These are phyloP conservation scores for Caenorhabditis inopinata DNA, from an alignment of 1,140 invertebrate genomes.

Conservation along the genomic window DNA sequence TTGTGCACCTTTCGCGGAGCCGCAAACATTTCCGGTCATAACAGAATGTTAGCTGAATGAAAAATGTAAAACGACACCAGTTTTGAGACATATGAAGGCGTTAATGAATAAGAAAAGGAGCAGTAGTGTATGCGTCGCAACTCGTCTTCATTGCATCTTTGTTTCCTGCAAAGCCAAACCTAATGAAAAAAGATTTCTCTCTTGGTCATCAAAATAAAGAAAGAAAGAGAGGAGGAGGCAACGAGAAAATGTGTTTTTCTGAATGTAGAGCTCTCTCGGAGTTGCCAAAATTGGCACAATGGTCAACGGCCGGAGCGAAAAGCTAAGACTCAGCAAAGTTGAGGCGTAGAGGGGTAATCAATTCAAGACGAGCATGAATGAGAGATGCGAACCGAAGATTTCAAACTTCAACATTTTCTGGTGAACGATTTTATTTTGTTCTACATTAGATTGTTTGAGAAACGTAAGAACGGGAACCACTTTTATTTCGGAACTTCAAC, in stretches of 20 bases:
- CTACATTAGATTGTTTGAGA: too few species aligned
- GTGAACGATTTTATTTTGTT: too few species aligned
- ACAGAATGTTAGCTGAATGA: neutral
- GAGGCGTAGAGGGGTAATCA: constrained; percentile 18
- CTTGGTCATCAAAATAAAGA: constrained; percentile 7
- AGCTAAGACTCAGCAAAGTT: neutral
- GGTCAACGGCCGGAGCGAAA: neutral
- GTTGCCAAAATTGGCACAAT: constrained; percentile 31
- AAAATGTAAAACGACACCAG: neutral
- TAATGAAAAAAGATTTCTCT: constrained; percentile 19
- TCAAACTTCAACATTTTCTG: neutral
- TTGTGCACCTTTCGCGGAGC: neutral
- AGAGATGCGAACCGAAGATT: constrained; percentile 7
- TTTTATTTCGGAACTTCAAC: neutral
- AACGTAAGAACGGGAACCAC: too few species aligned
- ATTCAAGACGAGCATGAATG: constrained; percentile 28
- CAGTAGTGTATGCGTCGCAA: neutral
- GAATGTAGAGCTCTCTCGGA: neutral
- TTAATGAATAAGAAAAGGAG: constrained; percentile 25
- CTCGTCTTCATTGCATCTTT: neutral
- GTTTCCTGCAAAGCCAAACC: constrained; percentile 21
- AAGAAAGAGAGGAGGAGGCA: neutral
- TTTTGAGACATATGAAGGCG: neutral
- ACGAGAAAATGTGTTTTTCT: constrained; percentile 20
- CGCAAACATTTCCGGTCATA: constrained; percentile 6